Evolutionary conservation across 1,140 invertebrate genomes (phyloP).

Genomic region (Macrostomum lignano): DNA sequence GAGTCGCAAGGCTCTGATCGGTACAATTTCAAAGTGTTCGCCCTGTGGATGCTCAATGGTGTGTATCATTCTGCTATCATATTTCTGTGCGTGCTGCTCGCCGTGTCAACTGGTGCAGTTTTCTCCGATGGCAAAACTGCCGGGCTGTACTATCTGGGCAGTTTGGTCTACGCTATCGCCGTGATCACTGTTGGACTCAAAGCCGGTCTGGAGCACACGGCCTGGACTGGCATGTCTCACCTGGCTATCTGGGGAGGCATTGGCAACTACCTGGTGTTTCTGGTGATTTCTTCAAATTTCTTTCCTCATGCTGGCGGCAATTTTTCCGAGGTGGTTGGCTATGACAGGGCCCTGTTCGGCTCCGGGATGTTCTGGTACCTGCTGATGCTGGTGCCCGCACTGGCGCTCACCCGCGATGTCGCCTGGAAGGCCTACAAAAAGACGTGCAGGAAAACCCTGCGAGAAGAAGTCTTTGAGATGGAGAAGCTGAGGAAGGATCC

Average conservation of each 20-base stretch:
- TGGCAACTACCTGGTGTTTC: slow-evolving; percentile 63
- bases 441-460: too few relatives aligned
- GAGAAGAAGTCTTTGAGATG: too few relatives aligned
- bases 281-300: slow-evolving; percentile 61
- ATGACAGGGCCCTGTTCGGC: slow-evolving; percentile 58
- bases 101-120: too few relatives aligned
- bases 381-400: slow-evolving; percentile 54
- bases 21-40: slow-evolving; percentile 2
- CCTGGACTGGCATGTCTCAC: slow-evolving; percentile 89
- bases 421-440: slow-evolving; percentile 54
- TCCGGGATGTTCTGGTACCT: slow-evolving; percentile 77
- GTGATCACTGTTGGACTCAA: slow-evolving; percentile 87
- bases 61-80: too few relatives aligned
- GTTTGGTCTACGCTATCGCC: too few relatives aligned
- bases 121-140: too few relatives aligned
- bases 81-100: too few relatives aligned
- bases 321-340: too few relatives aligned
- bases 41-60: slow-evolving; percentile 4
- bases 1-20: neutral
- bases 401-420: slow-evolving; percentile 58
- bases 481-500: too few relatives aligned
- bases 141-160: too few relatives aligned
- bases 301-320: slow-evolving; percentile 43
- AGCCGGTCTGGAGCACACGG: slow-evolving; percentile 72
- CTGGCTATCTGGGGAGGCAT: slow-evolving; percentile 86